Evolutionary conservation across 2,888 invertebrate genomes (phyloP).

Genomic region (Trimorus sp.): DNA sequence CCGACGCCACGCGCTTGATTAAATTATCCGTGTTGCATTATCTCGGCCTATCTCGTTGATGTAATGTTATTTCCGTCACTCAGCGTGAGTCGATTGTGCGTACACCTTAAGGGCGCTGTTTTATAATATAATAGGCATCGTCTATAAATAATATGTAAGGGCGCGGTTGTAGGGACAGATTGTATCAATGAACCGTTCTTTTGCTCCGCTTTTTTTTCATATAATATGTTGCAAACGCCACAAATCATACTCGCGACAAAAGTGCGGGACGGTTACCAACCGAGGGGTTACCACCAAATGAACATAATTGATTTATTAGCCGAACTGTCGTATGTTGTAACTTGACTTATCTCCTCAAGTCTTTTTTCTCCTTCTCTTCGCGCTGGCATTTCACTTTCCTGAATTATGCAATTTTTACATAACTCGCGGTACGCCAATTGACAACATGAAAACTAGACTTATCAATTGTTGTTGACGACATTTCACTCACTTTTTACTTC

Average conservation of each 20-base stretch:
- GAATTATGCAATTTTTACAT: slow-evolving; percentile 24
- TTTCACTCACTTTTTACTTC: too few species aligned
- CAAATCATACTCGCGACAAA: slow-evolving; percentile 8
- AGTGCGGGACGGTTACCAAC: not conserved
- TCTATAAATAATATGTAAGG: slow-evolving; percentile 48
- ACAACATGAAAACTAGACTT: not conserved
- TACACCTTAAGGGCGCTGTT: slow-evolving; percentile 39
- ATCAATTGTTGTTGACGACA: too few species aligned
- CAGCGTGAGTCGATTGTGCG: not conserved
- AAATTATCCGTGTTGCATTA: slow-evolving; percentile 34
- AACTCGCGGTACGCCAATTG: not conserved
- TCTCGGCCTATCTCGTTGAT: slow-evolving; percentile 42
- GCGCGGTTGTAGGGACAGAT: slow-evolving; percentile 30
- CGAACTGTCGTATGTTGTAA: slow-evolving; percentile 17
- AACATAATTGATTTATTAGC: slow-evolving; percentile 46
- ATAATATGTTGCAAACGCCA: not conserved
- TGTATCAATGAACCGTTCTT: slow-evolving; percentile 30
- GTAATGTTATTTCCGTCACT: slow-evolving; percentile 7
- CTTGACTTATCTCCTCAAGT: slow-evolving; percentile 19
- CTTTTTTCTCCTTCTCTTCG: slow-evolving; percentile 4
- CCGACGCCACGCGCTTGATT: slow-evolving; percentile 2
- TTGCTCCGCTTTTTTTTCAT: not conserved
- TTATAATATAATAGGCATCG: slow-evolving; percentile 42
- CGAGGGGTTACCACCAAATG: slow-evolving; percentile 21
- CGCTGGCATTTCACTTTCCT: slow-evolving; percentile 25